These are phyloP conservation scores for Muschampia plurimacula DNA, from an alignment of 2,888 invertebrate genomes.

Conservation along the genomic window DNA sequence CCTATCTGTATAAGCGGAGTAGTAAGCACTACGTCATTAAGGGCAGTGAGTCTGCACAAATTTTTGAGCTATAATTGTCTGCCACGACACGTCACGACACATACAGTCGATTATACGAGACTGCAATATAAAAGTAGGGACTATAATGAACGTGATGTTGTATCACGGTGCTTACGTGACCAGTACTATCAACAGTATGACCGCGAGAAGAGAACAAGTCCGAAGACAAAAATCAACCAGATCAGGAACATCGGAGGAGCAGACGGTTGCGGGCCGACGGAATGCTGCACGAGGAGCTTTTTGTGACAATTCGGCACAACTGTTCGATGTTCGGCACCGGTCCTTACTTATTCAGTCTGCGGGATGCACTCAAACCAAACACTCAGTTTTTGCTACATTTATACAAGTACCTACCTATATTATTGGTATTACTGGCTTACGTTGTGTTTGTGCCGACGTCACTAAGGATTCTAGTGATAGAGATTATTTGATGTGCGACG, in stretches of 20 bases:
- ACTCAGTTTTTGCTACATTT: conserved; percentile 28
- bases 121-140: background rate
- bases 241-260: conserved; percentile 1
- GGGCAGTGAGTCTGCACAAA: conserved; percentile 55
- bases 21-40: conserved; percentile 51
- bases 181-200: background rate
- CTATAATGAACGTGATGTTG: background rate
- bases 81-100: conserved; percentile 15
- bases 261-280: conserved; percentile 24
- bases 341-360: conserved; percentile 10
- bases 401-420: background rate
- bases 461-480: background rate
- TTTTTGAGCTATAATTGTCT: background rate
- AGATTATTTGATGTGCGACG: background rate
- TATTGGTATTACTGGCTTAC: too few species aligned
- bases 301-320: conserved; percentile 47
- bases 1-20: conserved; percentile 25
- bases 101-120: background rate
- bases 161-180: background rate
- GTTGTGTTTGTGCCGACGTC: background rate
- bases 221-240: conserved; percentile 2
- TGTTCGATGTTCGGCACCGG: conserved; percentile 15
- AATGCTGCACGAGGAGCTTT: conserved; percentile 49
- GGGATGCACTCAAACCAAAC: conserved; percentile 29
- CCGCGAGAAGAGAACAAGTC: conserved; percentile 5